Evolutionary conservation across 1,140 invertebrate species (phyloP).

Genomic region (Ruditapes philippinarum): DNA sequence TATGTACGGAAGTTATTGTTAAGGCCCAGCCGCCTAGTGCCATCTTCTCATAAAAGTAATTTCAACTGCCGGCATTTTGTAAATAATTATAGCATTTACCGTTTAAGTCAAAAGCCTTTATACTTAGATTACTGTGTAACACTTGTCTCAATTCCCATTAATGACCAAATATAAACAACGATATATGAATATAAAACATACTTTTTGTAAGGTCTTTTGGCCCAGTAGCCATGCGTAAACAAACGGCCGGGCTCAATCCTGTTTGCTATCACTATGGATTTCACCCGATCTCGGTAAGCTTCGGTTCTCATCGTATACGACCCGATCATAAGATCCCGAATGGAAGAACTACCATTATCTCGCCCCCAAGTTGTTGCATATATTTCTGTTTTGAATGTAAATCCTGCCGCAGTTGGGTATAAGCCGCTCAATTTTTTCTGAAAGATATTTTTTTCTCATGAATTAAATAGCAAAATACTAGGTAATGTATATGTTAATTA

Average conservation of each 20-base stretch:
- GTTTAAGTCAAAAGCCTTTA: no score
- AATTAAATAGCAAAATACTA: no score
- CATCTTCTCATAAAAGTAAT: no score
- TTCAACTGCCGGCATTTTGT: no score
- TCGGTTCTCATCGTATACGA: conserved; percentile 9
- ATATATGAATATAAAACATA: background rate
- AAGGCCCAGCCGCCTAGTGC: no score
- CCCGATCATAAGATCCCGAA: conserved; percentile 7
- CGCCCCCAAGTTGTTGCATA: conserved; percentile 35
- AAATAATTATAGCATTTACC: no score
- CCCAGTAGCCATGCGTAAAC: conserved; percentile 42
- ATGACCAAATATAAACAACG: background rate
- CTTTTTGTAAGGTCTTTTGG: background rate
- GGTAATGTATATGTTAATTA: no score
- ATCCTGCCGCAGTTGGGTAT: background rate
- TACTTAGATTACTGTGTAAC: no score
- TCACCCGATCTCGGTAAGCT: background rate
- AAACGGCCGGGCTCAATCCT: conserved; percentile 10
- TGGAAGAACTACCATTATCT: background rate
- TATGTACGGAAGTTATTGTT: no score
- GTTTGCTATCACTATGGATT: conserved; percentile 11
- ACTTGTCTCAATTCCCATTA: no score
- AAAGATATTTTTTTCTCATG: no score
- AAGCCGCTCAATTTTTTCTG: background rate
- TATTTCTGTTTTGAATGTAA: conserved; percentile 35